Conservation (phyloP, 2,888 invertebrate genomes). For the Pyrrhosoma nymphula region DNA sequence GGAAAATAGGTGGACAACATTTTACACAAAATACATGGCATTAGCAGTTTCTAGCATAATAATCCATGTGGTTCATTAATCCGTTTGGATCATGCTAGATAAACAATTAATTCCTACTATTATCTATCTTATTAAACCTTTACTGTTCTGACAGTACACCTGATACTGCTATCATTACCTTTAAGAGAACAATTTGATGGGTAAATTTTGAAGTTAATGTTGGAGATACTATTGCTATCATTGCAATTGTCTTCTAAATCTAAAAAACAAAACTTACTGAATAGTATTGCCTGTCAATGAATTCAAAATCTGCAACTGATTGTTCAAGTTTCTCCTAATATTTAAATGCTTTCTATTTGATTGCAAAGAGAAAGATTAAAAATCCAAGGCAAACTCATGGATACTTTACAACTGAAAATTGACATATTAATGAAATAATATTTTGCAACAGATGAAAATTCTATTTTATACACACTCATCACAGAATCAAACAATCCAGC, state of each 20-base stretch:
- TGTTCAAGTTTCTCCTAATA: constrained; percentile 54
- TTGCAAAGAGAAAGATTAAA: constrained; percentile 42
- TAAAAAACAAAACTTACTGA: background rate
- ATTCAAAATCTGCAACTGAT: constrained; percentile 61
- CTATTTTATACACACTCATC: constrained; percentile 62
- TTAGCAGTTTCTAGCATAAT: constrained; percentile 63
- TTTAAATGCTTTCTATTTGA: constrained; percentile 60
- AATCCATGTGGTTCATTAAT: constrained; percentile 49
- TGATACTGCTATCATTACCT: constrained; percentile 65
- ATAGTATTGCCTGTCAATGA: constrained; percentile 59
- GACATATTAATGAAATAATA: constrained; percentile 48
- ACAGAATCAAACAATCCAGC: constrained; percentile 56
- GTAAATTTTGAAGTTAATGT: constrained; percentile 63
- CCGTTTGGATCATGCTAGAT: constrained; percentile 47
- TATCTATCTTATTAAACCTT: constrained; percentile 65
- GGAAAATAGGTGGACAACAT: constrained; percentile 65
- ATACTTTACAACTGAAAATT: constrained; percentile 38
- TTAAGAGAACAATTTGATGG: constrained; percentile 61
- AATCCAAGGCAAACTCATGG: background rate
- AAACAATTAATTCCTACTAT: constrained; percentile 66
- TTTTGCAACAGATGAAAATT: constrained; percentile 62
- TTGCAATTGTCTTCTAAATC: constrained; percentile 62
- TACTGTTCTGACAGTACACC: constrained; percentile 63
- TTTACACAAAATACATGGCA: constrained; percentile 65
- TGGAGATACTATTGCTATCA: constrained; percentile 59